Evolutionary conservation across 2,797 vertebrate species (phyloP).

Genomic region (Melanotaenia maccullochi): DNA sequence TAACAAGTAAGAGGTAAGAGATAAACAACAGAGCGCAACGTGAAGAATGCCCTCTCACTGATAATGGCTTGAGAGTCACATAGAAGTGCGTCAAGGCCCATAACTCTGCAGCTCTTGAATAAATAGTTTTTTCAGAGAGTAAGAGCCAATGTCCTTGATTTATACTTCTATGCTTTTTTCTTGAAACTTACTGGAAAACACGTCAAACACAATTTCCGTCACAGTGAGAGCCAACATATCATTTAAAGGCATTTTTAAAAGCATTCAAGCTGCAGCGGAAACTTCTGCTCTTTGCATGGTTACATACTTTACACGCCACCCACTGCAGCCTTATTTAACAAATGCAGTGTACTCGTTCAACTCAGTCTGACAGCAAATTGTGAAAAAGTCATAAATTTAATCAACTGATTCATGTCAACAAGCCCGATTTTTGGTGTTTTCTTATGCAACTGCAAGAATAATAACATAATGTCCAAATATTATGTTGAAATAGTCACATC

Average conservation of each 20-base stretch:
- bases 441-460: too few species aligned
- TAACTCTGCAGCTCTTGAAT: slow-evolving; percentile 4
- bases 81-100: slow-evolving; percentile 17
- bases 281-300: background rate
- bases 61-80: slow-evolving; percentile 18
- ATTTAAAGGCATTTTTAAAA: background rate
- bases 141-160: slow-evolving; percentile 9
- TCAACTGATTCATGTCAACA: background rate
- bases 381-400: background rate
- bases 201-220: background rate
- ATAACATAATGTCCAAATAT: background rate
- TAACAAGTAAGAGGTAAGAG: slow-evolving; percentile 10
- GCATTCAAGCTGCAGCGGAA: background rate
- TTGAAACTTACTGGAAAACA: slow-evolving; percentile 7
- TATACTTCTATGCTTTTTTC: background rate
- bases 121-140: slow-evolving; percentile 20
- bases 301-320: background rate
- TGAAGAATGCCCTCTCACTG: slow-evolving; percentile 15
- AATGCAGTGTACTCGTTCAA: background rate
- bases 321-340: background rate
- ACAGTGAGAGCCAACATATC: background rate
- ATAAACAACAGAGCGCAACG: slow-evolving; percentile 16
- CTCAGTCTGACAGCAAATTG: background rate
- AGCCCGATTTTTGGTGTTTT: background rate
- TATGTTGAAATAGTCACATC: background rate